Evolutionary conservation across 2,113 vertebrate species (phyloP), one percentile per base, ranked within the genome.

Genomic region (Lichenostomus cassidix): DNA sequence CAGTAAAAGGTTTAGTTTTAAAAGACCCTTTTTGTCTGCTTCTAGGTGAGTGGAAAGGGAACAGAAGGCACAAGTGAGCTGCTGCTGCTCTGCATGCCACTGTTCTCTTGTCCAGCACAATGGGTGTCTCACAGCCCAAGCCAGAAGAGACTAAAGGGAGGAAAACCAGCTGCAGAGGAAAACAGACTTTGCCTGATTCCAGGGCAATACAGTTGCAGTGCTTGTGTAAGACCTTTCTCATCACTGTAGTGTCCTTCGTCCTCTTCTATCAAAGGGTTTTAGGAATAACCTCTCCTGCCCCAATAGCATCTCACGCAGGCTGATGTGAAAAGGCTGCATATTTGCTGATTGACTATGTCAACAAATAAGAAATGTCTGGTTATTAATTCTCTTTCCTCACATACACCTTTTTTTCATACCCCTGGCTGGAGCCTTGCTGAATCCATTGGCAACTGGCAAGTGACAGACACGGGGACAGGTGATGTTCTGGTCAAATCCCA

Each of bases 401-500:
- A 6, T 67, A 11, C 7, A 5, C 0, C 0, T 69, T 80, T 81
- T 42, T 29, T 93, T 92, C 49, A 27, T 55, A 28, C 9, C n/a
- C 7, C 27, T 37, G 65, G 17, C 46, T 42, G 47, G 18, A 77
- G n/a, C 24, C n/a, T 1, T 15, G 23, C 55, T 70, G 56, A 84
- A 55, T n/a, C 42, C 47, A 16, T 13, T 8, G 9, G 31, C 27
- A 17, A 5, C 17, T 24, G 27, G 46, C 44, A 67, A 39, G 28
- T 42, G 56, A 53, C 37, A 83, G 21, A 18, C 11, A 1, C 0
- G 0, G 11, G 19, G 15, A 6, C 24, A 23, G 42, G 27, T 17
- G 25, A 35, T 39, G 23, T 53, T 71, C 41, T 80, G 47, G 9
- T 23, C 29, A 28, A 64, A 76, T 55, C 71, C 44, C 18, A 3